Percentiles rank a stretch among this genome's conserved stretches.
Evolutionary conservation across 2,797 vertebrate species (phyloP).

Genomic region (Setipinna tenuifilis): DNA sequence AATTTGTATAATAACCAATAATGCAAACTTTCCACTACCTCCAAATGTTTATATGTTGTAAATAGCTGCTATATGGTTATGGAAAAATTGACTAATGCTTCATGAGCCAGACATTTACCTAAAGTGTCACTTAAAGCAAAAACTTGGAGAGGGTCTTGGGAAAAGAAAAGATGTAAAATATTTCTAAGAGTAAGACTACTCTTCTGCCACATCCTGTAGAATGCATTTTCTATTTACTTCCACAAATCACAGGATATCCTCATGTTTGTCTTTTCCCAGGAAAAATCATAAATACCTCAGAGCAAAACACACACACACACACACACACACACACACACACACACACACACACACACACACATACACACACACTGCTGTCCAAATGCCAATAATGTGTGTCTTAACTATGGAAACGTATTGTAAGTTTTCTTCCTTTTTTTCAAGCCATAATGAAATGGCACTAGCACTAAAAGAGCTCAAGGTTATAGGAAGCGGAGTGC

Average conservation of each 20-base stretch:
- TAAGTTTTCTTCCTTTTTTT: slow-evolving; percentile 30
- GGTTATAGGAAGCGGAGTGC: slow-evolving; percentile 69
- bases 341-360: too few relatives aligned
- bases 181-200: not conserved
- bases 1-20: too few relatives aligned
- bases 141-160: not conserved
- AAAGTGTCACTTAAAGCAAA: not conserved
- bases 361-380: not conserved
- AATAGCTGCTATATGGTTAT: too few relatives aligned
- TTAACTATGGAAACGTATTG: not conserved
- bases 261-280: slow-evolving; percentile 14
- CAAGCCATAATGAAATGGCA: slow-evolving; percentile 71
- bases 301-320: not conserved
- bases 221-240: slow-evolving; percentile 22
- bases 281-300: slow-evolving; percentile 23
- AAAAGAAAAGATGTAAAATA: not conserved
- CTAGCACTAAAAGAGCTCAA: slow-evolving; percentile 69
- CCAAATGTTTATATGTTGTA: too few relatives aligned
- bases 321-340: too few relatives aligned
- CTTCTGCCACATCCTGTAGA: not conserved
- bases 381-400: slow-evolving; percentile 20
- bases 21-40: too few relatives aligned
- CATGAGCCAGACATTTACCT: too few relatives aligned
- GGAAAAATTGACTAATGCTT: not conserved
- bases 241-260: slow-evolving; percentile 22